phyloP scores from a whole-genome alignment of 2,888 invertebrate species.

The Caenorhabditis sp. region DNA sequence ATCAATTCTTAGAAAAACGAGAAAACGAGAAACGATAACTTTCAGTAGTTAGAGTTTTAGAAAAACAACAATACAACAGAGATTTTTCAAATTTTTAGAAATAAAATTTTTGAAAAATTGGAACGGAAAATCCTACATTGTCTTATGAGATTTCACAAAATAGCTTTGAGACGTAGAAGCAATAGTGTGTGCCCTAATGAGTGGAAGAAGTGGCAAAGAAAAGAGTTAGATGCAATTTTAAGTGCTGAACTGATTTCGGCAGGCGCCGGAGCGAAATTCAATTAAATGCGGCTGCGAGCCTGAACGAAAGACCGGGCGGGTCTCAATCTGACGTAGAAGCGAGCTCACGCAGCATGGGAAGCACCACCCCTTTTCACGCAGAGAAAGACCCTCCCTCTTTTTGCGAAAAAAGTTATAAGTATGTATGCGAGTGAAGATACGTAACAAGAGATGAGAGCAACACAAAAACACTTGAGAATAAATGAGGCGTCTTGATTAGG shows the following conservation, averaged over 20 bases:
- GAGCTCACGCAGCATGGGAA: constrained; percentile 49
- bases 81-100: too few species aligned
- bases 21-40: too few species aligned
- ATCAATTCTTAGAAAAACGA: too few species aligned
- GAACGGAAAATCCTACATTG: not conserved
- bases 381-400: constrained; percentile 27
- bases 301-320: constrained; percentile 54
- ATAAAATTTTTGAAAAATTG: not conserved
- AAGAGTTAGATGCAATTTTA: constrained; percentile 57
- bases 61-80: too few species aligned
- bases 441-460: not conserved
- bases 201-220: constrained; percentile 29
- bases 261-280: constrained; percentile 65
- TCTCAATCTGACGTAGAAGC: constrained; percentile 53
- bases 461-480: constrained; percentile 2
- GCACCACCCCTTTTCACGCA: constrained; percentile 45
- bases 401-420: not conserved
- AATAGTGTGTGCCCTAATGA: constrained; percentile 17
- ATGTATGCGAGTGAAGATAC: not conserved
- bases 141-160: constrained; percentile 2
- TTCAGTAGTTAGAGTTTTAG: too few species aligned
- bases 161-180: too few species aligned
- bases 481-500: not conserved
- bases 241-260: constrained; percentile 66
- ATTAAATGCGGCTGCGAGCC: constrained; percentile 60